Conservation (phyloP, 2,113 vertebrate species). For the Myxocyprinus asiaticus region DNA sequence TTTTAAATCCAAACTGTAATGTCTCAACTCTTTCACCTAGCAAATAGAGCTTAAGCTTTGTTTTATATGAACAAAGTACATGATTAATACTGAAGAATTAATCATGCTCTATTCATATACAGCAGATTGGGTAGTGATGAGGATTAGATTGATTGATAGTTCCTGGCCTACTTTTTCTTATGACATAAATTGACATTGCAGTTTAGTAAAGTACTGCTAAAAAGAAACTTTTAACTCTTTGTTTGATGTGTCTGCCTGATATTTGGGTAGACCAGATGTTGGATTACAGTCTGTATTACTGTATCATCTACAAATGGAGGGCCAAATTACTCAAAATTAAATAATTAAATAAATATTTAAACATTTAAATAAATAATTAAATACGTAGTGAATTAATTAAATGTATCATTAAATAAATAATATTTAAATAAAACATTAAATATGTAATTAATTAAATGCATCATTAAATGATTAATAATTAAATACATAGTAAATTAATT, state of each 20-base stretch:
- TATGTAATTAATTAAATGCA: too few species aligned
- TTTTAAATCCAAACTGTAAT: constrained; percentile 83
- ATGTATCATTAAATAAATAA: too few species aligned
- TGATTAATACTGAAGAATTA: constrained; percentile 85
- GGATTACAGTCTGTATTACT: too few species aligned
- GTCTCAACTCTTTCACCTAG: constrained; percentile 84
- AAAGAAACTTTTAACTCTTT: constrained; percentile 67
- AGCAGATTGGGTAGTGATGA: constrained; percentile 79
- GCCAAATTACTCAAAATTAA: too few species aligned
- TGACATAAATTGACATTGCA: constrained; percentile 73
- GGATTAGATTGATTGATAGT: constrained; percentile 71
- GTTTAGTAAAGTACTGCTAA: constrained; percentile 69
- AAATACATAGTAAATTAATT: too few species aligned
- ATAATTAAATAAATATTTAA: too few species aligned
- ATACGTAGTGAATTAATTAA: too few species aligned
- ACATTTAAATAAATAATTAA: too few species aligned
- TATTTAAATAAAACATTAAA: too few species aligned
- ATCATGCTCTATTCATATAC: constrained; percentile 82
- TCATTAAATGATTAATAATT: too few species aligned
- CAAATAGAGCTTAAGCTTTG: constrained; percentile 85
- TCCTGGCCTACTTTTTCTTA: constrained; percentile 80
- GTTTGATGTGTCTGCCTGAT: background rate
- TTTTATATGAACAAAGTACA: constrained; percentile 87
- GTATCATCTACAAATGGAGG: too few species aligned
- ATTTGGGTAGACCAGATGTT: background rate